These are phyloP conservation scores for Pogonomyrmex californicus DNA, from an alignment of 1,140 invertebrate species.

Conservation along the genomic window DNA sequence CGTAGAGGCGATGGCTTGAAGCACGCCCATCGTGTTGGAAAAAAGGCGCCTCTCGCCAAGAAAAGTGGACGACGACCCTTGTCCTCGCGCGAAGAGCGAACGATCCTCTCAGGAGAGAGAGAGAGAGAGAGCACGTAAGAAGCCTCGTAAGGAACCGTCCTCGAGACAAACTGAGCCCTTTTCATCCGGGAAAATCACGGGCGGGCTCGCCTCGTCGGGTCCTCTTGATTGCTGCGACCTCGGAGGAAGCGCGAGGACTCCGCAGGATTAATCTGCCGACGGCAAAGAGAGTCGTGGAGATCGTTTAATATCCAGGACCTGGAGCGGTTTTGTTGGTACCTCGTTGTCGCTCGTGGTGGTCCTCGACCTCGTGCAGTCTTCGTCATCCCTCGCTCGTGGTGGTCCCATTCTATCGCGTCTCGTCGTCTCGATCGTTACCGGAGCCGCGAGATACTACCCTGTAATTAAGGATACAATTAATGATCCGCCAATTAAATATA, in stretches of 20 bases:
- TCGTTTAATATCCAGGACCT: constrained; percentile 27
- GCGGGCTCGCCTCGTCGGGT: background rate
- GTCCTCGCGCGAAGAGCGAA: constrained; percentile 31
- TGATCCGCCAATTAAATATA: constrained; percentile 77
- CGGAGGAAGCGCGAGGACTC: background rate
- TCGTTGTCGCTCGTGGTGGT: background rate
- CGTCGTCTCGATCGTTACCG: constrained; percentile 33
- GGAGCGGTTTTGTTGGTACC: background rate
- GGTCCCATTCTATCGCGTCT: constrained; percentile 1
- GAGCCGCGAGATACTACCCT: constrained; percentile 38
- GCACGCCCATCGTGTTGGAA: constrained; percentile 44
- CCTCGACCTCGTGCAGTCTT: background rate
- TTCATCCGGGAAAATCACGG: constrained; percentile 33
- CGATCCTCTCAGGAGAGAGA: constrained; percentile 69
- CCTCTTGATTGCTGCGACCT: constrained; percentile 9
- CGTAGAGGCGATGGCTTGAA: constrained; percentile 38
- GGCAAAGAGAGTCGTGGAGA: background rate
- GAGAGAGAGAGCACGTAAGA: constrained; percentile 60
- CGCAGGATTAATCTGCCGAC: constrained; percentile 26
- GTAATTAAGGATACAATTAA: constrained; percentile 79
- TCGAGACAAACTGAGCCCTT: constrained; percentile 46
- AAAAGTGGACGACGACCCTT: constrained; percentile 69
- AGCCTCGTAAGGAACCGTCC: constrained; percentile 40
- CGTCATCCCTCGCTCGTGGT: constrained; percentile 28
- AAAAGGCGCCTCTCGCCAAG: constrained; percentile 52